Conservation (phyloP, 2,113 vertebrate genomes). For the Hymenochirus boettgeri region DNA sequence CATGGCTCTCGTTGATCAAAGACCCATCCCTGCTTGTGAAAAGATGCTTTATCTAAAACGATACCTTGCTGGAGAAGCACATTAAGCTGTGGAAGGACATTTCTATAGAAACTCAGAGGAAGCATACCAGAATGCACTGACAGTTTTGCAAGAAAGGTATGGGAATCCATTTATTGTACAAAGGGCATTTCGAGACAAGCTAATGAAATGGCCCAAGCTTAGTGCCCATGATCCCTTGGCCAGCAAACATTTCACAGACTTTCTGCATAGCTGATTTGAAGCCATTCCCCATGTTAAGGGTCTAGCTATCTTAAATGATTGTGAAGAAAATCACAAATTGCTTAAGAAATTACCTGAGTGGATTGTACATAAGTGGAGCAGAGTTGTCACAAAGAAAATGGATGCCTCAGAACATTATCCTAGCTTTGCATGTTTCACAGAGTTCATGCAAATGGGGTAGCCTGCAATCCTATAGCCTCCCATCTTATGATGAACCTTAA, state of each 20-base stretch:
- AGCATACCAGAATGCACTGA: neutral
- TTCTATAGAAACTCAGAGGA: neutral
- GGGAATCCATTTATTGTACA: neutral
- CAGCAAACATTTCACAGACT: neutral
- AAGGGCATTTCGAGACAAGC: neutral
- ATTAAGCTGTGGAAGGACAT: neutral
- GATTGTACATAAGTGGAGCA: neutral
- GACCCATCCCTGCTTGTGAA: too few species aligned
- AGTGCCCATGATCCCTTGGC: neutral
- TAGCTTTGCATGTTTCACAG: neutral
- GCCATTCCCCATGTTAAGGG: neutral
- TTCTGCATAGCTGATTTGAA: neutral
- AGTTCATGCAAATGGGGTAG: too few species aligned
- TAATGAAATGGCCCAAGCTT: neutral
- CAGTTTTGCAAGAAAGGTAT: neutral
- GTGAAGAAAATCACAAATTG: neutral
- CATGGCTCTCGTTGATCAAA: too few species aligned
- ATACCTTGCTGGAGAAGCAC: neutral
- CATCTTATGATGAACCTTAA: too few species aligned
- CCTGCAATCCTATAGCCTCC: neutral
- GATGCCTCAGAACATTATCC: conserved; percentile 2
- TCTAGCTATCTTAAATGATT: neutral
- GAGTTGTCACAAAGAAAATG: too few species aligned
- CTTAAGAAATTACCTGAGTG: neutral
- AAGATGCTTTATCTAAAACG: too few species aligned